phyloP scores from a whole-genome alignment of 2,797 vertebrate species.

The Scomberomorus guttatus region DNA sequence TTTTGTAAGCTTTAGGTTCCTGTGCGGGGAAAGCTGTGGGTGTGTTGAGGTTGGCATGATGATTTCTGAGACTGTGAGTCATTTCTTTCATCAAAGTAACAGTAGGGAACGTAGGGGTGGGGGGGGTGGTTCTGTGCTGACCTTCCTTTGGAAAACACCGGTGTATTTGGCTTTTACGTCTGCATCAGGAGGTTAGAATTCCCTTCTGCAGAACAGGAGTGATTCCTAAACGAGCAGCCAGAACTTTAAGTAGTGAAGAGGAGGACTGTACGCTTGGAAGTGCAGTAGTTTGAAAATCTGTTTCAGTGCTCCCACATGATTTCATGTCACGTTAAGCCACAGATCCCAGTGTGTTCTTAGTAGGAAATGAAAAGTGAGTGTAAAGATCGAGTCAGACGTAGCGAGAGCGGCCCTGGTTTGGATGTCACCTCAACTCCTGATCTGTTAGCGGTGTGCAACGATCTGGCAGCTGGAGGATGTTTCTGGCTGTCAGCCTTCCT shows the following conservation, averaged over 20 bases:
- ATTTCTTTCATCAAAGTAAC: slow-evolving; percentile 77
- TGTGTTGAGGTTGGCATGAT: slow-evolving; percentile 53
- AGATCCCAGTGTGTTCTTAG: neutral
- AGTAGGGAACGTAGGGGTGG: slow-evolving; percentile 45
- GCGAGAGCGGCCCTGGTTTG: slow-evolving; percentile 19
- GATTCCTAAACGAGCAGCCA: slow-evolving; percentile 35
- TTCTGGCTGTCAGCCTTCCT: slow-evolving; percentile 48
- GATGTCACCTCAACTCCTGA: slow-evolving; percentile 44
- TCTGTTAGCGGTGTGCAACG: slow-evolving; percentile 40
- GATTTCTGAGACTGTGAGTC: slow-evolving; percentile 54
- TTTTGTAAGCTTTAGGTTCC: slow-evolving; percentile 57
- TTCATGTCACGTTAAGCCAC: slow-evolving; percentile 14
- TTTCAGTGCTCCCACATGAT: slow-evolving; percentile 6
- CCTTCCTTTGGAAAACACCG: slow-evolving; percentile 81
- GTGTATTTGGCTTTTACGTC: slow-evolving; percentile 71
- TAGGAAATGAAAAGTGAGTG: slow-evolving; percentile 27
- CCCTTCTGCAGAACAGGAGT: slow-evolving; percentile 50
- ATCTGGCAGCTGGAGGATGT: slow-evolving; percentile 67
- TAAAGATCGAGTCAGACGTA: neutral
- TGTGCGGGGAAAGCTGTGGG: slow-evolving; percentile 45
- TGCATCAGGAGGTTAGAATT: slow-evolving; percentile 64
- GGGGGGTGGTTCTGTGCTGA: slow-evolving; percentile 41
- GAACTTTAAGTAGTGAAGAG: slow-evolving; percentile 27
- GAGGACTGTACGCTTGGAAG: neutral
- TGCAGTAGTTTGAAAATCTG: slow-evolving; percentile 15